Conservation (phyloP, 2,888 invertebrate genomes). For the Agriopis marginaria region DNA sequence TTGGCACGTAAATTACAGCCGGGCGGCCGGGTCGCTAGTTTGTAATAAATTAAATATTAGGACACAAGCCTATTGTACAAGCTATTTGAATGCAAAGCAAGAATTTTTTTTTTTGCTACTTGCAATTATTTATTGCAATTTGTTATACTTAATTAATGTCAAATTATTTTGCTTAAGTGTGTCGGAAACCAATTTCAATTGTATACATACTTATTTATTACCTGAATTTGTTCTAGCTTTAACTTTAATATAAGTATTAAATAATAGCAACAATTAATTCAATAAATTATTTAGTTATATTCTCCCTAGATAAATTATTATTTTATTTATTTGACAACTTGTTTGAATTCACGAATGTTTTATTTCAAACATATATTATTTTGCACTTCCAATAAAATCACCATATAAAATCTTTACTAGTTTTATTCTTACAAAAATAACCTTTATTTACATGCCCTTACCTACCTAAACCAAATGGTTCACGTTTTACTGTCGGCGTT, state of each 20-base stretch:
- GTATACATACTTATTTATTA: not conserved
- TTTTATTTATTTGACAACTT: conserved; percentile 5
- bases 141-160: not conserved
- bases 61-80: no score
- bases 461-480: conserved; percentile 15
- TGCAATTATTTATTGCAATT: not conserved
- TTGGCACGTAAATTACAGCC: no score
- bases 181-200: not conserved
- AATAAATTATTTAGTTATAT: conserved; percentile 19
- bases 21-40: no score
- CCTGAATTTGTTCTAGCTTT: conserved; percentile 18
- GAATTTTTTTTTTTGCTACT: not conserved
- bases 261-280: not conserved
- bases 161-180: not conserved
- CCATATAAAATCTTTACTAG: conserved; percentile 10
- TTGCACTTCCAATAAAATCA: conserved; percentile 39
- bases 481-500: conserved; percentile 60
- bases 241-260: conserved; percentile 18
- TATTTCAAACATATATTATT: not conserved
- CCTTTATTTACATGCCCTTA: conserved; percentile 46
- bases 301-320: conserved; percentile 21
- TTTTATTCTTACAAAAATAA: conserved; percentile 47
- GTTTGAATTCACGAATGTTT: not conserved
- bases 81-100: not conserved
- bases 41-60: no score